Base-by-base conservation (phyloP, 2,113 vertebrate genomes). In the Myotis davidii region DNA sequence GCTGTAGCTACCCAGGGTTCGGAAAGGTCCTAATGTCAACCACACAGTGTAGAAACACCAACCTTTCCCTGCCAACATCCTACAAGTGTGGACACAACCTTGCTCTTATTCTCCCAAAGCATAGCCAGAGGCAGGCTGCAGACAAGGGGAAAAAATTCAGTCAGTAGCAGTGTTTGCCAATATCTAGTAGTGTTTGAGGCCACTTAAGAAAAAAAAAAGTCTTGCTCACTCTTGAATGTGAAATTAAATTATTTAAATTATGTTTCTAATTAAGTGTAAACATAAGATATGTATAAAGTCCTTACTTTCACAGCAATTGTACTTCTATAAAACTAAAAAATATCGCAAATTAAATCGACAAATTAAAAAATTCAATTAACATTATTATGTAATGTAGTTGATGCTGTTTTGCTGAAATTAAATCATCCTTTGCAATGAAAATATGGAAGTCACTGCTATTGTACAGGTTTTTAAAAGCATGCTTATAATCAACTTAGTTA, bases 191-290 rank as follows among this genome's bases (percentile, higher is more conserved):
- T 83, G 65, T 74, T 90, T 88, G 59, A 48, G 56, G 56, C 14
- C 54, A 77, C 34, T 89, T n/a, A n/a, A 39, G 23, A 21, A 7
- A 78, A 94, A 64, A 72, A 45, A 74, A 94, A 48, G 67, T 64
- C 48, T 88, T 83, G 67, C 50, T 88, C 69, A 73, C 17, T 69
- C 27, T 85, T 54, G 90, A 88, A 69, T 91, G 14, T 88, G 48
- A 88, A 90, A 78, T 92, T 50, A 78, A 92, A 89, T 94, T 74
- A 73, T 67, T 91, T 92, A 94, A 94, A 95, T 90, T 85, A 79
- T 87, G n/a, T 94, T 82, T 88, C 94, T 88, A 90, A 39, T 90
- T 78, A 70, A 50, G 48, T 74, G 5, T 84, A 87, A 77, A 90
- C 34, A 56, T 70, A 88, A 74, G 45, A 72, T 93, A 96, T 13